These are phyloP conservation scores for Sylvia atricapilla DNA, from an alignment of 2,113 vertebrate genomes.

Conservation along the genomic window DNA sequence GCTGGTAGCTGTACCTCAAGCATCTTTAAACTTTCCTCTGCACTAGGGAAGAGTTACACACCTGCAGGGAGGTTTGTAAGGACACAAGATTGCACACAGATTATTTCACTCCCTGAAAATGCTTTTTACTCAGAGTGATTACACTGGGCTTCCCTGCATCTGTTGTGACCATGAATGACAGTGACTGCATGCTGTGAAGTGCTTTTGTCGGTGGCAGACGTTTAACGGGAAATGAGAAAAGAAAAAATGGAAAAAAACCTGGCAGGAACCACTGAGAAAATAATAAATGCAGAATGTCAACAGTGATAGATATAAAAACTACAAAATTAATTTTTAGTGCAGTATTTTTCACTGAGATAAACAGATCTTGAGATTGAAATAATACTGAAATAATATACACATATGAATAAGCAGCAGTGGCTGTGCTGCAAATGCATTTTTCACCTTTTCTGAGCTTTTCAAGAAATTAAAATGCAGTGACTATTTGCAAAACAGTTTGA, in stretches of 20 bases:
- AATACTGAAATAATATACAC: neutral
- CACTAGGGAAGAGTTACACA: neutral
- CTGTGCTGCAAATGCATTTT: neutral
- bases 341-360: neutral
- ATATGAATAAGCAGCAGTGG: neutral
- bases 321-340: neutral
- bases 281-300: neutral
- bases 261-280: neutral
- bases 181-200: neutral
- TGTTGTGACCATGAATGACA: neutral
- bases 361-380: neutral
- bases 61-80: neutral
- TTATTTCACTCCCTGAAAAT: neutral
- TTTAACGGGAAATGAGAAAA: neutral
- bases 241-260: neutral
- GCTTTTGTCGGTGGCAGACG: rapidly evolving
- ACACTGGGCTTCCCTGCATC: neutral
- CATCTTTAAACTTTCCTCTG: neutral
- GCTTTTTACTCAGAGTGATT: neutral
- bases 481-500: neutral
- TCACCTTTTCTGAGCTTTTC: neutral
- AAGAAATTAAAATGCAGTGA: neutral
- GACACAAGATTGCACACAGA: neutral
- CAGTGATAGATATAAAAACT: neutral
- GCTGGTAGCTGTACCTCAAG: neutral